Conservation (phyloP, 2,113 vertebrate genomes). For the Muntiacus reevesi region DNA sequence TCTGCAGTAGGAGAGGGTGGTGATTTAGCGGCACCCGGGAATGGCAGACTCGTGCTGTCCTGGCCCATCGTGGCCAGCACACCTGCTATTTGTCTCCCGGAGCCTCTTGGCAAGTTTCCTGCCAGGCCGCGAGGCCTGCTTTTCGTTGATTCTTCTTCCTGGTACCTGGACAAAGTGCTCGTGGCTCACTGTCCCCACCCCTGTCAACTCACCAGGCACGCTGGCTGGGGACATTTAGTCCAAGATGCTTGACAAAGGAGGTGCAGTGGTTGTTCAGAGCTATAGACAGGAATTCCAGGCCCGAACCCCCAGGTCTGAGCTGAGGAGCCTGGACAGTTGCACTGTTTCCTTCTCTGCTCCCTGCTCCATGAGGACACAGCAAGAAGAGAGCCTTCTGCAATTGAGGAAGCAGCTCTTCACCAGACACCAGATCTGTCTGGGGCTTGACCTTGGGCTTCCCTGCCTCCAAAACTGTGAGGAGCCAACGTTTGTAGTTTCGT, state of each 20-base stretch:
- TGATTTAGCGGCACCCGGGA: fast-evolving
- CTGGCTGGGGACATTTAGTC: background rate
- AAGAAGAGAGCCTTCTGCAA: background rate
- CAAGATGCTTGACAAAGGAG: background rate
- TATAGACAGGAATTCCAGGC: background rate
- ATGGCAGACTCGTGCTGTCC: background rate
- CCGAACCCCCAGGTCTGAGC: background rate
- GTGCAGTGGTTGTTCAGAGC: background rate
- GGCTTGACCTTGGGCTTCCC: background rate
- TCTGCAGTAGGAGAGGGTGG: background rate
- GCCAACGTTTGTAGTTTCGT: fast-evolving
- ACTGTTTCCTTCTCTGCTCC: background rate
- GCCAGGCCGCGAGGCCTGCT: fast-evolving
- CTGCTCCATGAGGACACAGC: background rate
- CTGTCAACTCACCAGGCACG: background rate
- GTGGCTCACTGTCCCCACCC: fast-evolving
- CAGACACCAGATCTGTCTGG: background rate
- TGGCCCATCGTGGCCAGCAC: background rate
- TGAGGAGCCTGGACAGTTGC: background rate
- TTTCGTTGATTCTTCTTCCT: background rate
- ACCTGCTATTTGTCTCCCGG: background rate
- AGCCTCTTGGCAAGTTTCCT: background rate
- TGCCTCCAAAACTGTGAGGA: background rate
- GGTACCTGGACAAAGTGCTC: background rate
- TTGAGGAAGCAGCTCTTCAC: background rate